phyloP scores from a whole-genome alignment of 1,140 invertebrate species.

The Drosophila seguyi region DNA sequence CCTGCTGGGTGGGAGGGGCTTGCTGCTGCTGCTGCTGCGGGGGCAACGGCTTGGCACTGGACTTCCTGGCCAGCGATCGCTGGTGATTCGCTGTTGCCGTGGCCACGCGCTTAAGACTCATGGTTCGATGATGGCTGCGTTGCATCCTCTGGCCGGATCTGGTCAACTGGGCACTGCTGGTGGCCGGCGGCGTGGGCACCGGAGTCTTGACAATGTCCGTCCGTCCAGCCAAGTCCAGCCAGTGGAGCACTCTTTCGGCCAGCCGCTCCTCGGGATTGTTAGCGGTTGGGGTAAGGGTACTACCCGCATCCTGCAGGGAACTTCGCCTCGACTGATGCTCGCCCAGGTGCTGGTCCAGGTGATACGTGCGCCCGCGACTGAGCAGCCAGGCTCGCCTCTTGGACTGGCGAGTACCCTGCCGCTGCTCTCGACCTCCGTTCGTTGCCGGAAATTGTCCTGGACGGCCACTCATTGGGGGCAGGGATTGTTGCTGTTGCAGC shows the following conservation, averaged over 20 bases:
- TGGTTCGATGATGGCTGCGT: slow-evolving; percentile 42
- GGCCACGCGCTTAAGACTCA: slow-evolving; percentile 44
- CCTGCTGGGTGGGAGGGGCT: slow-evolving; percentile 2
- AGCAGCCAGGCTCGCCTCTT: slow-evolving; percentile 64
- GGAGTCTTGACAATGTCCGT: slow-evolving; percentile 57
- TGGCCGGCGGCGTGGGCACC: slow-evolving; percentile 5
- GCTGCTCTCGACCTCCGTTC: slow-evolving; percentile 12
- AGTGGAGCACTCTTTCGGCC: slow-evolving; percentile 80
- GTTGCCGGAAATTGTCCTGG: slow-evolving; percentile 2
- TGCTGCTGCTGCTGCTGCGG: slow-evolving; percentile 23
- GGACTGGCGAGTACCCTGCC: slow-evolving; percentile 44
- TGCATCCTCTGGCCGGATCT: slow-evolving; percentile 37
- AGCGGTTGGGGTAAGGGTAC: slow-evolving; percentile 6
- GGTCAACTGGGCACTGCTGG: slow-evolving; percentile 39
- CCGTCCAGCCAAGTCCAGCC: slow-evolving; percentile 78
- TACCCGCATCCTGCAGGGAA: slow-evolving; percentile 68
- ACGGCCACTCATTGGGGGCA: slow-evolving; percentile 34
- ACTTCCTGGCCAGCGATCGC: slow-evolving; percentile 38
- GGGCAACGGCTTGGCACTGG: slow-evolving; percentile 11
- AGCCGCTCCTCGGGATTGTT: slow-evolving; percentile 80
- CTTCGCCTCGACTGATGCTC: slow-evolving; percentile 66
- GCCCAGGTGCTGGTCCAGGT: slow-evolving; percentile 45
- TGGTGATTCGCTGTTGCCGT: slow-evolving; percentile 43
- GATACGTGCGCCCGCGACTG: slow-evolving; percentile 58
- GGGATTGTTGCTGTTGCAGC: slow-evolving; percentile 56